Evolutionary conservation across 2,113 vertebrate genomes (phyloP), one percentile per base, ranked within the genome.

Genomic region (Ceyx margarethae): DNA sequence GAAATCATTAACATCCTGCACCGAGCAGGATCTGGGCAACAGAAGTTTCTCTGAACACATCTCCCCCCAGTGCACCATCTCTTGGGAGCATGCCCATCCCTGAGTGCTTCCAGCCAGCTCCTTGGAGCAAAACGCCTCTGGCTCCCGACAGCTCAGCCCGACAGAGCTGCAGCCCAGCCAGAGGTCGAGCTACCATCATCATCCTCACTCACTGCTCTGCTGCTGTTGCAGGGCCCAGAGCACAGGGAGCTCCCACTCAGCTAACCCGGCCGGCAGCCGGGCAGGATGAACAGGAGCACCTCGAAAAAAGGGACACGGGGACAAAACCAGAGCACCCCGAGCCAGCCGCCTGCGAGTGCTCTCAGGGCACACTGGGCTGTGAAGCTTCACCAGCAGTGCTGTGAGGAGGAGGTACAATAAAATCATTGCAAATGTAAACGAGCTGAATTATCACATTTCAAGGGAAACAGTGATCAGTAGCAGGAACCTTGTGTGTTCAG

Each of bases 401-500:
- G 65, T 23, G 45, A 93, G 66, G 13, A 81, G 71, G 90, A 89
- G 71, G 71, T 76, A 62, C 51, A 6, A 56, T 51, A 42, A 89
- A 94, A 96, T 80, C 60, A 91, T 20, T 14, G 60, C 66, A 54
- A n/a, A 15, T 87, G 94, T 91, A 87, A 93, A 95, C 87, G 12
- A 87, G 53, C 75, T 80, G 68, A 93, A 92, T 91, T 91, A 94
- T 87, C 94, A 92, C 87, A 94, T 93, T 76, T 85, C 2, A 6
- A 92, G 92, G 89, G 60, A 43, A 78, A 91, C 69, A 82, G 81
- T 40, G 66, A 89, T 68, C 13, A 5, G 74, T 48, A 92, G 75
- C 58, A 56, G 60, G 68, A 85, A 60, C 60, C 60, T 33, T 11
- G 51, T 45, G 81, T 71, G 60, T 48, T 85, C 43, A 9, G 64